Conservation (phyloP, 2,797 vertebrate species). For the Siniperca obscura region DNA sequence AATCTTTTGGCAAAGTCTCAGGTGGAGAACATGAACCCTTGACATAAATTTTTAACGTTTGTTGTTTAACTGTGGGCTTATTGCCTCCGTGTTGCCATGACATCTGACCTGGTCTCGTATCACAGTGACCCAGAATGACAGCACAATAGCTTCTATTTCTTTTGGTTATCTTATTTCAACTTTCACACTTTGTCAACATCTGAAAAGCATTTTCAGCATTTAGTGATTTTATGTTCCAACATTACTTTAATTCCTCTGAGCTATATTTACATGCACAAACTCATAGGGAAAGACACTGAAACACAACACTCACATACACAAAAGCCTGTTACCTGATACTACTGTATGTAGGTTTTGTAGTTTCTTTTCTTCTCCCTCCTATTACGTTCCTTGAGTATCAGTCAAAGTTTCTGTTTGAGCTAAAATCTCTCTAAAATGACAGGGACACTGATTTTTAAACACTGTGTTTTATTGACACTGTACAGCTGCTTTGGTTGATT, state of each 20-base stretch:
- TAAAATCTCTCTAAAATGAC: slow-evolving; percentile 25
- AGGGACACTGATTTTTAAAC: slow-evolving; percentile 14
- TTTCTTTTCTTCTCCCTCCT: slow-evolving; percentile 45
- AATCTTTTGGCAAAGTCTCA: background rate
- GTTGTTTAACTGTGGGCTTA: background rate
- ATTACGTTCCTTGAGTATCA: slow-evolving; percentile 52
- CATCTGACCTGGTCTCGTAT: slow-evolving; percentile 7
- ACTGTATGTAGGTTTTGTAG: slow-evolving; percentile 31
- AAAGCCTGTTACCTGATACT: slow-evolving; percentile 56
- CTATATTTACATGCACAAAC: background rate
- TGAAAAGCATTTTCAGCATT: background rate
- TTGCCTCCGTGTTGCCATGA: slow-evolving; percentile 4
- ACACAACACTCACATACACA: slow-evolving; percentile 35
- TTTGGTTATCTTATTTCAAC: background rate
- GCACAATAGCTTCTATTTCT: slow-evolving; percentile 21
- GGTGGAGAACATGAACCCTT: background rate
- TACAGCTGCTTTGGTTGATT: slow-evolving; percentile 43
- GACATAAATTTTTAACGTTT: slow-evolving; percentile 12
- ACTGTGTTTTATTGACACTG: slow-evolving; percentile 46
- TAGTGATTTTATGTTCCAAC: background rate
- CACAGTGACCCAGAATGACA: slow-evolving; percentile 27
- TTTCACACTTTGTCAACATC: background rate
- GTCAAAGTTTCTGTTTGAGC: slow-evolving; percentile 55
- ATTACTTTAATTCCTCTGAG: background rate
- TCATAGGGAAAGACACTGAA: slow-evolving; percentile 23